Evolutionary conservation across 2,797 vertebrate species (phyloP).

Genomic region (Micromesistius poutassou): DNA sequence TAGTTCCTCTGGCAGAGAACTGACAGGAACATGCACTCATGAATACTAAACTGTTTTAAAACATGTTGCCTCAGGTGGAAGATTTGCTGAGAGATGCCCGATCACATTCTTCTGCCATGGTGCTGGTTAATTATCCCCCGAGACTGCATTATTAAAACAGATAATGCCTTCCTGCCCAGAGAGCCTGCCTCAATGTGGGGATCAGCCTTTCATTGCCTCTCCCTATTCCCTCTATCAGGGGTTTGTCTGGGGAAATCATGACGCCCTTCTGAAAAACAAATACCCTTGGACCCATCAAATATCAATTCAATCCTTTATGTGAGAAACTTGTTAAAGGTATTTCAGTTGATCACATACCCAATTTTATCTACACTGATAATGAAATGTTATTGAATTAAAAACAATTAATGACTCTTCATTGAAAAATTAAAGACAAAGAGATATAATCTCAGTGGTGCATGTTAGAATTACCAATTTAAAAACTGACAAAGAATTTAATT

Average conservation of each 20-base stretch:
- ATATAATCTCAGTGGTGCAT: neutral
- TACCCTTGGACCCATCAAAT: neutral
- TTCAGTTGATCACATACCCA: neutral
- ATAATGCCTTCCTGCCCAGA: neutral
- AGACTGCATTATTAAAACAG: neutral
- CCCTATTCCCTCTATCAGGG: neutral
- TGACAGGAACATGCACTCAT: neutral
- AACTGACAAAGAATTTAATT: neutral
- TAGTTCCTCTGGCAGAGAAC: neutral
- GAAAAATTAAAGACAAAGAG: neutral
- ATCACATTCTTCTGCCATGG: neutral
- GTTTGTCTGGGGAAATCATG: neutral
- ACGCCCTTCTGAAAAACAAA: neutral
- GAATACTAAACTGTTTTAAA: neutral
- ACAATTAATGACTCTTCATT: neutral
- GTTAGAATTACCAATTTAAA: neutral
- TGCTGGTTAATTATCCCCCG: neutral
- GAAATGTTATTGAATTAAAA: neutral
- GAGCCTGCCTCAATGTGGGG: neutral
- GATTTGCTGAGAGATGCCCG: neutral
- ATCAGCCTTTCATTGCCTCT: neutral
- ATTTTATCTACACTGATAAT: neutral
- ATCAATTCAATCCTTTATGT: neutral
- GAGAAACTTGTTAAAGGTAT: neutral
- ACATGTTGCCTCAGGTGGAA: neutral